Evolutionary conservation across 1,140 invertebrate genomes (phyloP), one percentile per base, ranked within the genome.

Genomic region (Drosophila prosaltans): DNA sequence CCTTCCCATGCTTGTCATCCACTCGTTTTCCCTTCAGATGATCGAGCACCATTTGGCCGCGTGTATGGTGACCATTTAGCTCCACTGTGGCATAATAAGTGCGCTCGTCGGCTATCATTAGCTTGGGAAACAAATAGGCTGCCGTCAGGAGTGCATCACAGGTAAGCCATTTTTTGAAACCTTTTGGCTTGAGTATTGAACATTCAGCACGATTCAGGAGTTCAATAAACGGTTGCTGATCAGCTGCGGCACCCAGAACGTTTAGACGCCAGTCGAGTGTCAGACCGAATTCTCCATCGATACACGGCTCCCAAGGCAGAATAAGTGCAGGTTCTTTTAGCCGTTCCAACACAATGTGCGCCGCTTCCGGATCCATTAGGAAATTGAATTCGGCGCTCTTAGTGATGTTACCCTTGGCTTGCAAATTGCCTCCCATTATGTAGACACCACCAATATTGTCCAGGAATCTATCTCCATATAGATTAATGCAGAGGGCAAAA

Each of bases 361-460:
- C 96, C 45, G 96, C 95, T 93, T 97, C 96, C 1, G 96, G 96
- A 92, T 97, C 96, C 48, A 91, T 88, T 69, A 94, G 93, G 91
- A 97, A 97, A 92, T 97, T 97, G 80, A 96, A 97, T 91, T 97
- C 97, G 3, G 95, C 95, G 69, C 94, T 93, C 16, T 93, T 82
- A 36, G 94, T 94, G 6, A 93, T 91, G 83, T 96, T 96, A 7
- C 96, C 96, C 73, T 94, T 92, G 21, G 94, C 95, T 64, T 92
- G 93, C 59, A 93, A 93, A 92, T 96, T 97, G 80, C 96, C 96
- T 41, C 96, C 96, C 95, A 97, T 96, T 1, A 96, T 93, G 64
- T 93, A 95, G 48, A 96, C 92, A 59, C 94, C 93, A 65, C 95
- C 94, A 1, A 96, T 91, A 55, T 94, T 93, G 1, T 92, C 80